Conservation (phyloP, 1,140 invertebrate species). For the Thrips palmi region DNA sequence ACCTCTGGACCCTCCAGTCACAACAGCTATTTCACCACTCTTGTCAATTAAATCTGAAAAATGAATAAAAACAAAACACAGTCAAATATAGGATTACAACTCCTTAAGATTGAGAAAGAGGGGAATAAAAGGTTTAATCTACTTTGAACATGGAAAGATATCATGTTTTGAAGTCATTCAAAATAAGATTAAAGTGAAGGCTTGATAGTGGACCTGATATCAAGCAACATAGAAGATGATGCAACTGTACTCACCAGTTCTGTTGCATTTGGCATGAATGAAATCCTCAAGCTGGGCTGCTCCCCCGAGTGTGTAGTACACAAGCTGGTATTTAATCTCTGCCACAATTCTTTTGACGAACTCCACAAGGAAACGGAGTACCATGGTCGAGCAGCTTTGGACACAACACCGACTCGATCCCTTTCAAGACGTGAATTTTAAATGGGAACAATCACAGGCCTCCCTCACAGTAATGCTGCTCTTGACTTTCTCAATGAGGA, state of each 20-base stretch:
- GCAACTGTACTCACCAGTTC: constrained; percentile 27
- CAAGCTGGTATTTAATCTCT: constrained; percentile 20
- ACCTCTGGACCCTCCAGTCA: constrained; percentile 74
- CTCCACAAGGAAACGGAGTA: too few species aligned
- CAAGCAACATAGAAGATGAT: constrained; percentile 4
- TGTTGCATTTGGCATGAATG: constrained; percentile 27
- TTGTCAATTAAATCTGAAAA: constrained; percentile 33
- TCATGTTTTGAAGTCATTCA: too few species aligned
- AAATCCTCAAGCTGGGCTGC: constrained; percentile 31
- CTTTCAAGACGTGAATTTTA: too few species aligned
- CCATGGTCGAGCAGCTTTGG: too few species aligned
- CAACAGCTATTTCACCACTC: constrained; percentile 51
- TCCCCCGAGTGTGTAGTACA: constrained; percentile 31
- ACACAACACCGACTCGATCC: too few species aligned
- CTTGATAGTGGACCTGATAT: background rate
- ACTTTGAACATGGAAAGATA: constrained; percentile 3
- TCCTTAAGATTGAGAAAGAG: too few species aligned
- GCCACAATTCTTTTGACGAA: constrained; percentile 1
- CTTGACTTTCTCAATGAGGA: too few species aligned
- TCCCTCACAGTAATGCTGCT: too few species aligned
- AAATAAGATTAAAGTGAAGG: constrained; percentile 1
- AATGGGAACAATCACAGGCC: too few species aligned
- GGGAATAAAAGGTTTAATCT: background rate
- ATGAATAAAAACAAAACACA: constrained; percentile 12
- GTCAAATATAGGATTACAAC: constrained; percentile 11